A percentile compares a stretch with the other conserved stretches of the same genome.
phyloP scores from a whole-genome alignment of 2,113 vertebrate species.

The Phaetusa simplex region DNA sequence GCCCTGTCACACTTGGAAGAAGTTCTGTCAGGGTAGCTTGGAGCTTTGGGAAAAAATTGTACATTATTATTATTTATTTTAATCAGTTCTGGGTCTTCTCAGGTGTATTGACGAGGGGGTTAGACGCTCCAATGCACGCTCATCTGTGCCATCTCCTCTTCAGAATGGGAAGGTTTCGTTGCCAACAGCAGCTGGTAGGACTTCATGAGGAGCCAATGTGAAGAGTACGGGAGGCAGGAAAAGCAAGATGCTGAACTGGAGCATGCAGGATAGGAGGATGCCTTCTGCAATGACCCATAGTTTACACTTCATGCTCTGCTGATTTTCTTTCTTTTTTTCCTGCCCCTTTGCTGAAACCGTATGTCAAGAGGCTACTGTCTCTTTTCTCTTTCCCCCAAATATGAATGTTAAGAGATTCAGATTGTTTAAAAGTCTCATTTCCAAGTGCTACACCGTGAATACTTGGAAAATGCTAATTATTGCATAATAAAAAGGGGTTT shows the following conservation, averaged over 20 bases:
- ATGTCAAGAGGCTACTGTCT: background rate
- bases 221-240: background rate
- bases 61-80: background rate
- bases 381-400: background rate
- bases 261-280: background rate
- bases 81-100: background rate
- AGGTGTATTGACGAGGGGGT: background rate
- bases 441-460: background rate
- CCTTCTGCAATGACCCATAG: background rate
- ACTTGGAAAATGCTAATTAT: conserved; percentile 30
- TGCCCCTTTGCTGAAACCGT: background rate
- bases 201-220: background rate
- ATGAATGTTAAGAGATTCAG: background rate
- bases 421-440: background rate
- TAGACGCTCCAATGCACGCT: background rate
- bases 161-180: background rate
- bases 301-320: background rate
- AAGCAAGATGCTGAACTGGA: background rate
- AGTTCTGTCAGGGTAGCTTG: background rate
- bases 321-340: background rate
- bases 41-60: background rate
- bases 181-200: background rate
- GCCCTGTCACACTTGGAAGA: background rate
- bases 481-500: background rate
- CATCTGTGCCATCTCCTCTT: background rate